Conservation (phyloP, 2,888 invertebrate genomes). For the Latrodectus elegans region DNA sequence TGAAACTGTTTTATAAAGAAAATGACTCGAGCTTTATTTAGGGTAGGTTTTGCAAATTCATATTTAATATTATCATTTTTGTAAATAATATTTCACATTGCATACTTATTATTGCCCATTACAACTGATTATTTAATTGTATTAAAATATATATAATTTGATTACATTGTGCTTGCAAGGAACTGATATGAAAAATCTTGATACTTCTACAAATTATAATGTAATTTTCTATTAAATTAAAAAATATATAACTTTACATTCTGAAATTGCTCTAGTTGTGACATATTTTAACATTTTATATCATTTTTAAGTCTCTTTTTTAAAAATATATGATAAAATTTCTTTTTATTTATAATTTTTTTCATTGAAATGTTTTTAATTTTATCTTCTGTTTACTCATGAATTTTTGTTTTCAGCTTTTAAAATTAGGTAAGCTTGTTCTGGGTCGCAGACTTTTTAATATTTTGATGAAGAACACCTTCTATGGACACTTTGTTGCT, state of each 20-base stretch:
- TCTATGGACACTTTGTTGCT: conserved; percentile 99
- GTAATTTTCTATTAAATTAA: neutral
- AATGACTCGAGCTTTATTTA: no score
- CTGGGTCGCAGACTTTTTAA: conserved; percentile 89
- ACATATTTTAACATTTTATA: neutral
- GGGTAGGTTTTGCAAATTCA: no score
- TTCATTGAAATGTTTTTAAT: neutral
- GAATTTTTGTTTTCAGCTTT: conserved; percentile 79
- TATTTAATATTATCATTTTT: no score
- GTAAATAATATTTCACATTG: no score
- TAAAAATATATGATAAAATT: neutral
- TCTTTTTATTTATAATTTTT: neutral
- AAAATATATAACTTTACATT: neutral
- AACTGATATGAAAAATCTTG: no score
- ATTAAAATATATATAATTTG: no score
- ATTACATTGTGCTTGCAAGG: no score
- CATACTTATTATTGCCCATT: no score
- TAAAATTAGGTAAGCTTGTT: conserved; percentile 85
- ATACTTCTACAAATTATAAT: no score
- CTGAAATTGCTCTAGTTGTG: neutral
- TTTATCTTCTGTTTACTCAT: neutral
- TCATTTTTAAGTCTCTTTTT: neutral
- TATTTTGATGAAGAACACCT: conserved; percentile 90
- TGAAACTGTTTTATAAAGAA: no score
- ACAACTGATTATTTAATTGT: no score